These are phyloP conservation scores for Andrena praecox DNA, from an alignment of 2,888 invertebrate species.

Conservation along the genomic window DNA sequence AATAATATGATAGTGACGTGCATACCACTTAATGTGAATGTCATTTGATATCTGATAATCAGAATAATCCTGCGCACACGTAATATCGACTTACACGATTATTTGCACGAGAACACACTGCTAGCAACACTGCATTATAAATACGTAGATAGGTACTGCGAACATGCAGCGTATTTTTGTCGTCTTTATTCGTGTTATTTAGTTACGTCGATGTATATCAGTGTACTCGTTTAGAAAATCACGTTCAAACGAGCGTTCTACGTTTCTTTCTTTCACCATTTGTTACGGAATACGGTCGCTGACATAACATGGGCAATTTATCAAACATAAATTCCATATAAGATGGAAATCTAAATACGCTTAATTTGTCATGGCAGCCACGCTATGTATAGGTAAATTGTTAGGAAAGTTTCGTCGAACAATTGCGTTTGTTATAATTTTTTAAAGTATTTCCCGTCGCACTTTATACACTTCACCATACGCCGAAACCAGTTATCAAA, in stretches of 20 bases:
- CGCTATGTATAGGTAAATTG: no score
- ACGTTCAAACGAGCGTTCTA: neutral
- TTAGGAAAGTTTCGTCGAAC: no score
- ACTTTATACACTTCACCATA: no score
- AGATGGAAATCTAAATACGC: neutral
- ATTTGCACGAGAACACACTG: constrained; percentile 6
- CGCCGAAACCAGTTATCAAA: no score
- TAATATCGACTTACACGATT: constrained; percentile 2
- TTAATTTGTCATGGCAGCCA: no score
- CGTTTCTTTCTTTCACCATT: no score
- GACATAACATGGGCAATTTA: no score
- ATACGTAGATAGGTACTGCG: neutral
- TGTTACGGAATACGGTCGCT: no score
- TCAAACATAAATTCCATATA: neutral
- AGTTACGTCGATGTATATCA: neutral
- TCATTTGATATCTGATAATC: constrained; percentile 13
- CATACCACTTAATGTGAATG: neutral
- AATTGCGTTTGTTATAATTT: no score
- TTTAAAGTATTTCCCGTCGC: no score
- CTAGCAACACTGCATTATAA: neutral
- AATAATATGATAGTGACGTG: neutral
- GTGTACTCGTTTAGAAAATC: neutral
- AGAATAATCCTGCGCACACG: constrained; percentile 13
- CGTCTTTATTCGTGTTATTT: neutral
- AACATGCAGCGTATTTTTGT: neutral